Evolutionary conservation across 2,113 vertebrate genomes (phyloP), one percentile per base, ranked within the genome.

Genomic region (Phrynocephalus versicolor): DNA sequence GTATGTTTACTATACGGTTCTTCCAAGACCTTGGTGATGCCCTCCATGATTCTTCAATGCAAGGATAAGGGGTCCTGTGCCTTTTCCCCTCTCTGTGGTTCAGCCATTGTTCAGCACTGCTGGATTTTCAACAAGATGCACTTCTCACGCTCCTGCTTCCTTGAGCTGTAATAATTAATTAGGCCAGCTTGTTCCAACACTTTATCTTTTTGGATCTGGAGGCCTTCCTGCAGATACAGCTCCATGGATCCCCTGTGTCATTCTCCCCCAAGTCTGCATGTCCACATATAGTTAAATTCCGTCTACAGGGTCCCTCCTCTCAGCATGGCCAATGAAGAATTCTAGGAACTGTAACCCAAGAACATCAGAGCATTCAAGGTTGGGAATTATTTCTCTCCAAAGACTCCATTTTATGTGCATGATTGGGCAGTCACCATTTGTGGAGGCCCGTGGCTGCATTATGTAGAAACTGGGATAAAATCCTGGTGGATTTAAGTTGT

Each of bases 381-480:
- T 67, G 64, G 64, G 64, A 67, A 67, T 27, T 10, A 25, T 8
- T n/a, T 25, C 21, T 35, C n/a, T 64, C 23, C 25, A 13, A 18
- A 37, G 19, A n/a, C 23, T 30, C 15, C 33, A 30, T 33, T 19
- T 27, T 74, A 37, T 35, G 23, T 45, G 27, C 19, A 51, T n/a
- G 41, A 62, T 33, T 27, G 21, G 51, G 9, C 33, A 41, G 14
- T 9, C n/a, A 12, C 72, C 35, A 35, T 69, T 69, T 69, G 37
- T 58, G 13, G 13, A 21, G 27, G 12, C n/a, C 45, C 33, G 64
- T 64, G 10, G 9, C 67, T 90, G 90, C 86, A 90, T 78, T 72
- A 25, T 51, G 19, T 75, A 65, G 82, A 3, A 1, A 51, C n/a
- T 88, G 78, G 87, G 87, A 90, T 87, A 90, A 82, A 89, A 81